A percentile compares a stretch with the other conserved stretches of the same genome.
Evolutionary conservation across 2,113 vertebrate species (phyloP).

Genomic region (Pao palembangensis): DNA sequence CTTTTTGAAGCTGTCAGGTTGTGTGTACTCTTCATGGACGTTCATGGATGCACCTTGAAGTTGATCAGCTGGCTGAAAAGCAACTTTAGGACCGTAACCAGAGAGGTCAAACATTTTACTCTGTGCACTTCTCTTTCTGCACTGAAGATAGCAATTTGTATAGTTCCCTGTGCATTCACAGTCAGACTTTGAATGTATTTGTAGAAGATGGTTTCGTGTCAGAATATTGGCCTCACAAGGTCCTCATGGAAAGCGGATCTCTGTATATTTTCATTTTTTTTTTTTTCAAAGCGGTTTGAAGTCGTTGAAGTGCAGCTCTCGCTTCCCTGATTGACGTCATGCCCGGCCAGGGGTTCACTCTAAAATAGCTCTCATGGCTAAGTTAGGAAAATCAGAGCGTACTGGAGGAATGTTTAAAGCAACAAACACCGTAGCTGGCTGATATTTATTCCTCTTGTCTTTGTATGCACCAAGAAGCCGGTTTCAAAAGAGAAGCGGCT

Average conservation of each 20-base stretch:
- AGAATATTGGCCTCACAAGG: constrained; percentile 30
- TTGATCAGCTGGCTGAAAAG: too few relatives aligned
- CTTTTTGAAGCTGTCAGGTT: too few relatives aligned
- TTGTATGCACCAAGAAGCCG: constrained; percentile 49
- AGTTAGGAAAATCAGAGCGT: constrained; percentile 68
- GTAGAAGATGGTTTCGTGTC: constrained; percentile 18
- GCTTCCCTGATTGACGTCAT: constrained; percentile 70
- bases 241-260: constrained; percentile 18
- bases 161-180: background rate
- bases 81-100: too few relatives aligned
- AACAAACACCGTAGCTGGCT: constrained; percentile 62
- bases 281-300: constrained; percentile 41
- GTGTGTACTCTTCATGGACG: too few relatives aligned
- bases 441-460: constrained; percentile 43
- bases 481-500: constrained; percentile 37
- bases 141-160: background rate
- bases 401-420: constrained; percentile 71
- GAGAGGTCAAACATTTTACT: too few relatives aligned
- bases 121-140: background rate
- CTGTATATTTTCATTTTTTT: constrained; percentile 5
- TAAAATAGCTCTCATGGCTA: constrained; percentile 73
- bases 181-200: background rate
- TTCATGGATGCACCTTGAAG: too few relatives aligned
- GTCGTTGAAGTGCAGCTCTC: constrained; percentile 49
- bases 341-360: constrained; percentile 56